Evolutionary conservation across 2,797 vertebrate species (phyloP), one percentile per base, ranked within the genome.

Genomic region (Acanthis flammea): DNA sequence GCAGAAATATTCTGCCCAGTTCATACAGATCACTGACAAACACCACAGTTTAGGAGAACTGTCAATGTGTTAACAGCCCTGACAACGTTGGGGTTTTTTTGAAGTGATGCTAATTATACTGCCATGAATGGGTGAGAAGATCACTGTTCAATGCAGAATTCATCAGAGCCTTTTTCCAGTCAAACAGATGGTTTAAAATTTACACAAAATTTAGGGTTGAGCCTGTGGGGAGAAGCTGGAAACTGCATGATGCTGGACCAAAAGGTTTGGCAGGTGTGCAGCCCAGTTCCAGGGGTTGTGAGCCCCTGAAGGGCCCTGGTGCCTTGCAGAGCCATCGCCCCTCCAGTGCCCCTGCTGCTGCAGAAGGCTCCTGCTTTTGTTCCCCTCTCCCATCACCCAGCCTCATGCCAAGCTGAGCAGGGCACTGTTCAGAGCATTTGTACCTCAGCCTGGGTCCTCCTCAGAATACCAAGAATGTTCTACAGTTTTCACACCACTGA

Each of bases 271-370:
- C 2, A 3, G 16, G 4, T 54, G 28, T 65, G 33, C 19, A 54
- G 25, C 17, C 27, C 55, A 14, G 21, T 82, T 62, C 14, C 47
- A 42, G n/a, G 37, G 68, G 17, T 70, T 39, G 8, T 39, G 66
- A 39, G 42, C 28, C 39, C 42, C 68, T 44, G 31, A 5, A 47
- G 41, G 35, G 13, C 73, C 14, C 30, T 14, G 22, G 17, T 10
- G 68, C 6, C 33, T 19, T 25, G 22, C 24, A 17, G 1, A 7
- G n/a, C 44, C 8, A 2, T 21, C 24, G 1, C 18, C 7, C 53
- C 37, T 14, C 45, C 55, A 2, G 7, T 2, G 1, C 11, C 25
- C 3, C 0, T 45, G 18, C 47, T 47, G 25, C 37, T 55, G 3
- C 4, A 0, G 30, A 2, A 2, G 27, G 39, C 44, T 42, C 35